A percentile compares a stretch with the other conserved stretches of the same genome.
Evolutionary conservation across 2,888 invertebrate species (phyloP).

Genomic region (Macaria notata): DNA sequence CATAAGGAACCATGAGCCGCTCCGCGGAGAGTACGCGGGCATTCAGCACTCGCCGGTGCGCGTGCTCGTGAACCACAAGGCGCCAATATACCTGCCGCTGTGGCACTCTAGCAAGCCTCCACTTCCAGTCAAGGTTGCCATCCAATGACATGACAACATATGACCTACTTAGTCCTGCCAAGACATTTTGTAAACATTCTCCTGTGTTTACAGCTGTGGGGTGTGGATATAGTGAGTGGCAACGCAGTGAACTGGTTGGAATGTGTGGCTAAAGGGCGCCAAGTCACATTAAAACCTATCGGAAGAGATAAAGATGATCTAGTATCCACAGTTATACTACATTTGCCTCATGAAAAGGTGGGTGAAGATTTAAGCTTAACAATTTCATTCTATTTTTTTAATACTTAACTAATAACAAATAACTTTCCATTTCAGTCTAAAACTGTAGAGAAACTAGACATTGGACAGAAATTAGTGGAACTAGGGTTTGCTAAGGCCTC

Average conservation of each 20-base stretch:
- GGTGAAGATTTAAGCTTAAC: neutral
- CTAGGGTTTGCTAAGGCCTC: constrained; percentile 73
- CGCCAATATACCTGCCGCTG: constrained; percentile 78
- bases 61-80: constrained; percentile 80
- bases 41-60: constrained; percentile 78
- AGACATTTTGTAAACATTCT: constrained; percentile 27
- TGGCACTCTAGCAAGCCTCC: constrained; percentile 77
- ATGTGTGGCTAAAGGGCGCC: constrained; percentile 74
- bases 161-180: constrained; percentile 33
- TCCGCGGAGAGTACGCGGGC: constrained; percentile 75
- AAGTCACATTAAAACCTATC: constrained; percentile 75
- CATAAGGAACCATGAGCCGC: constrained; percentile 71
- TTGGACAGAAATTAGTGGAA: constrained; percentile 73
- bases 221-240: constrained; percentile 71
- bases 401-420: constrained; percentile 14
- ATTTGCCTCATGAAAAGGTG: constrained; percentile 70
- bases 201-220: constrained; percentile 67
- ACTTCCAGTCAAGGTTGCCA: constrained; percentile 75
- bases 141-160: constrained; percentile 20
- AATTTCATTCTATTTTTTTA: constrained; percentile 3
- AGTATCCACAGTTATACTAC: constrained; percentile 68
- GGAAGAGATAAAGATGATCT: constrained; percentile 68
- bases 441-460: constrained; percentile 63
- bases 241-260: constrained; percentile 84
- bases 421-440: constrained; percentile 58